Conservation (phyloP, 2,113 vertebrate genomes). For the Apteryx mantelli region DNA sequence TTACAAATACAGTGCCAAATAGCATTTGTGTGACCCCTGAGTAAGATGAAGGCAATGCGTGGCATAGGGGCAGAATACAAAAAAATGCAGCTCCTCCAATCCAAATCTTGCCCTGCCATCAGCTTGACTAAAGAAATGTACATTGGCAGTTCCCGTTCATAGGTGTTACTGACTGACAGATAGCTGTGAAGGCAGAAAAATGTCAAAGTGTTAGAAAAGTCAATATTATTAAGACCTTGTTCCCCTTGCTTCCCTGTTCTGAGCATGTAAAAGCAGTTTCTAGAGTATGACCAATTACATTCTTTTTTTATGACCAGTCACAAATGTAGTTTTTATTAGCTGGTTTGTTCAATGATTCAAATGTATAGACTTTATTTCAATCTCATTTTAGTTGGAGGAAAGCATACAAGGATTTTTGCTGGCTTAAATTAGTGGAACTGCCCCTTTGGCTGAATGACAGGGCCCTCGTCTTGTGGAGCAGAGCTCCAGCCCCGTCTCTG, state of each 20-base stretch:
- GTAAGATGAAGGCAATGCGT: fast-evolving
- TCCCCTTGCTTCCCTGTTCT: conserved; percentile 55
- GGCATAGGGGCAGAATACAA: not conserved
- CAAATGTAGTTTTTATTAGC: conserved; percentile 79
- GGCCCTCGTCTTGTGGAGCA: conserved; percentile 51
- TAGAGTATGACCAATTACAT: conserved; percentile 73
- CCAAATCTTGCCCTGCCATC: not conserved
- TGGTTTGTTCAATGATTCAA: conserved; percentile 75
- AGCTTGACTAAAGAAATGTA: not conserved
- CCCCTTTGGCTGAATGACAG: conserved; percentile 70
- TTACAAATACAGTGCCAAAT: not conserved
- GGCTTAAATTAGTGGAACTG: conserved; percentile 78
- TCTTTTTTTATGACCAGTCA: conserved; percentile 78
- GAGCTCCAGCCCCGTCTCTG: conserved; percentile 68
- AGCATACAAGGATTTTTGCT: conserved; percentile 75
- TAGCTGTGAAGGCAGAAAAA: conserved; percentile 68
- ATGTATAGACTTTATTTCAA: conserved; percentile 73
- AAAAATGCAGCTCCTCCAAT: not conserved
- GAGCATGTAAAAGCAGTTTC: conserved; percentile 65
- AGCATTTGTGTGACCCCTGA: fast-evolving
- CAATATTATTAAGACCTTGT: conserved; percentile 77
- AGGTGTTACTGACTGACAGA: conserved; percentile 67
- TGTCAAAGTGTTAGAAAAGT: conserved; percentile 75
- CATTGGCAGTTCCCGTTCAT: not conserved
- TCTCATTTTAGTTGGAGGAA: conserved; percentile 72